Percentiles rank a stretch among this genome's conserved stretches.
Evolutionary conservation across 2,797 vertebrate genomes (phyloP).

Genomic region (Halcyon smyrnensis): DNA sequence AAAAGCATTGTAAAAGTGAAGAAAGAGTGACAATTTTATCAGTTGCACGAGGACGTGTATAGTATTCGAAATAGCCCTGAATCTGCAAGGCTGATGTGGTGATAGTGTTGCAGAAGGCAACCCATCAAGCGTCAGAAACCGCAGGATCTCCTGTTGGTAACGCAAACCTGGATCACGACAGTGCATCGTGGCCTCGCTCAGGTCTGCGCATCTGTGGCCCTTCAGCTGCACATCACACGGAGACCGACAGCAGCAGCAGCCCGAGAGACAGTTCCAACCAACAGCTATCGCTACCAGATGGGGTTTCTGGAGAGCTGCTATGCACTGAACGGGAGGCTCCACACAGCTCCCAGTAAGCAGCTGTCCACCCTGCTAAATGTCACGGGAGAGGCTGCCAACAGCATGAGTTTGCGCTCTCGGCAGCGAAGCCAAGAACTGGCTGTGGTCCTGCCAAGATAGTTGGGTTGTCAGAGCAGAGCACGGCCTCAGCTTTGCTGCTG

Average conservation of each 20-base stretch:
- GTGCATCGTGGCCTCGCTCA: fast-evolving
- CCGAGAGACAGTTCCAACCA: not conserved
- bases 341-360: not conserved
- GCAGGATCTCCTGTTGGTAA: not conserved
- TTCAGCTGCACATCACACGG: fast-evolving
- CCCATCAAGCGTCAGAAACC: not conserved
- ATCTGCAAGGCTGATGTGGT: not conserved
- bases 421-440: not conserved
- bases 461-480: not conserved
- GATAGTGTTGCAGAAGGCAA: not conserved
- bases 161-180: not conserved
- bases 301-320: not conserved
- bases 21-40: not conserved
- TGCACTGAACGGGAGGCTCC: not conserved
- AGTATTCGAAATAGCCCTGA: not conserved
- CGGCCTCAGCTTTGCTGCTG: not conserved
- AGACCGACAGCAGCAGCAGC: no score
- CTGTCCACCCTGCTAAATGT: not conserved
- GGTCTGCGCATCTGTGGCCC: no score
- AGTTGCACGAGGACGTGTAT: no score
- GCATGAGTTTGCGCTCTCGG: not conserved
- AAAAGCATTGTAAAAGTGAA: not conserved
- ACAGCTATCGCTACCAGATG: not conserved
- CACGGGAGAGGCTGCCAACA: not conserved
- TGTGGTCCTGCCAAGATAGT: not conserved